phyloP scores from a whole-genome alignment of 2,797 vertebrate species.

The Gymnothorax javanicus region DNA sequence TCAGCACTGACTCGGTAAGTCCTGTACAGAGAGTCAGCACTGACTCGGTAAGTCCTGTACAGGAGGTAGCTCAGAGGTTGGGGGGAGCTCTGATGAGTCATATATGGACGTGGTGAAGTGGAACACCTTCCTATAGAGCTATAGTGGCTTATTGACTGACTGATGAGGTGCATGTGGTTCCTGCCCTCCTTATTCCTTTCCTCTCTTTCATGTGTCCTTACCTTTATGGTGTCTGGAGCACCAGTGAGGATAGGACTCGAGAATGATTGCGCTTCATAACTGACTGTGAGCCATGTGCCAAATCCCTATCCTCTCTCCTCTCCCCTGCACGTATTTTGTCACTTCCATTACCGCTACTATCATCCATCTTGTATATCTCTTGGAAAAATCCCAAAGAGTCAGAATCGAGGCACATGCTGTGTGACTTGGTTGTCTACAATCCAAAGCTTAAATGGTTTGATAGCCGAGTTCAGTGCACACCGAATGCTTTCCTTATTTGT shows the following conservation, averaged over 20 bases:
- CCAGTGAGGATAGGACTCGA: neutral
- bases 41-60: constrained; percentile 82
- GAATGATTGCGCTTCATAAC: neutral
- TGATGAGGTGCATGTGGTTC: neutral
- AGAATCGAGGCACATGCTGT: neutral
- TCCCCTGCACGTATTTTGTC: neutral
- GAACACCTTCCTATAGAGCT: neutral
- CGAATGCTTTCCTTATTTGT: constrained; percentile 46
- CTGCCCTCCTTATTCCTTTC: neutral
- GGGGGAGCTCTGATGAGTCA: neutral
- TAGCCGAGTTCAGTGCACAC: neutral
- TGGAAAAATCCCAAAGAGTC: neutral
- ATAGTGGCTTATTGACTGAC: neutral
- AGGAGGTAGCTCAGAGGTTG: neutral
- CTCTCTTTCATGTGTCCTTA: neutral
- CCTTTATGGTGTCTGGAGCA: neutral
- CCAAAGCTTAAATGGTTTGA: neutral
- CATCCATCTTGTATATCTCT: neutral
- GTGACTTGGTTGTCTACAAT: neutral
- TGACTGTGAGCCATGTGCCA: neutral
- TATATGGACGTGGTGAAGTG: neutral
- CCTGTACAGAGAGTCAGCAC: constrained; percentile 51
- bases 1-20: too few species aligned
- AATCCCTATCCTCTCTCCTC: neutral
- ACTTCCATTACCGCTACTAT: neutral